phyloP scores from a whole-genome alignment of 2,888 invertebrate species.

The Acleris emargana region DNA sequence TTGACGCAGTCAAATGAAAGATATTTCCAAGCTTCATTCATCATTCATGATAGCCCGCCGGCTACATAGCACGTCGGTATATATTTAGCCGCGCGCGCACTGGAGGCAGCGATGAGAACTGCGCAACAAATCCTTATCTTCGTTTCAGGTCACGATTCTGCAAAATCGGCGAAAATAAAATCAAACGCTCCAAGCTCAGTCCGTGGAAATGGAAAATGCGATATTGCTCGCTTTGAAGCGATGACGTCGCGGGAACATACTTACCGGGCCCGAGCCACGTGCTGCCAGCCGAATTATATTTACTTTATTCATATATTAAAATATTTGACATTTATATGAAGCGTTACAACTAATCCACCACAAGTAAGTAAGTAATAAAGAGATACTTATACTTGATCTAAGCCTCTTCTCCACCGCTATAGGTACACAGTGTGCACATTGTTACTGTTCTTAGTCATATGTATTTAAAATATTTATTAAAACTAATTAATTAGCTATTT shows the following conservation, averaged over 20 bases:
- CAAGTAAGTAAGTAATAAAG: too few relatives aligned
- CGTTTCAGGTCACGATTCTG: conserved; percentile 72
- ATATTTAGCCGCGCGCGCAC: conserved; percentile 46
- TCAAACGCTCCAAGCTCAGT: conserved; percentile 65
- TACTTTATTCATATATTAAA: too few relatives aligned
- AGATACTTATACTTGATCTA: too few relatives aligned
- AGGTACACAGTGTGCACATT: too few relatives aligned
- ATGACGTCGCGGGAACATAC: conserved; percentile 63
- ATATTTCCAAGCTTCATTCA: not conserved
- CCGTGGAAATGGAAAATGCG: conserved; percentile 64
- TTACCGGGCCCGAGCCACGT: conserved; percentile 41
- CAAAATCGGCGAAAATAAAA: conserved; percentile 75
- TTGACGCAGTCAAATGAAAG: not conserved
- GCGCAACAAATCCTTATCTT: conserved; percentile 66
- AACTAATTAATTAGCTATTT: not conserved
- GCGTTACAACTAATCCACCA: too few relatives aligned
- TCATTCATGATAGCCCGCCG: not conserved
- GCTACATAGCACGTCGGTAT: conserved; percentile 2
- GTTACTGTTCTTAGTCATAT: too few relatives aligned
- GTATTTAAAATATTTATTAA: not conserved
- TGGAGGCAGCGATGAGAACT: conserved; percentile 62
- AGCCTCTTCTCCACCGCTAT: too few relatives aligned
- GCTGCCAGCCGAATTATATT: not conserved
- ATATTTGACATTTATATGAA: too few relatives aligned
- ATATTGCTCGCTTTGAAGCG: conserved; percentile 59